phyloP scores from a whole-genome alignment of 2,797 vertebrate genomes.

The Muscicapa striata region DNA sequence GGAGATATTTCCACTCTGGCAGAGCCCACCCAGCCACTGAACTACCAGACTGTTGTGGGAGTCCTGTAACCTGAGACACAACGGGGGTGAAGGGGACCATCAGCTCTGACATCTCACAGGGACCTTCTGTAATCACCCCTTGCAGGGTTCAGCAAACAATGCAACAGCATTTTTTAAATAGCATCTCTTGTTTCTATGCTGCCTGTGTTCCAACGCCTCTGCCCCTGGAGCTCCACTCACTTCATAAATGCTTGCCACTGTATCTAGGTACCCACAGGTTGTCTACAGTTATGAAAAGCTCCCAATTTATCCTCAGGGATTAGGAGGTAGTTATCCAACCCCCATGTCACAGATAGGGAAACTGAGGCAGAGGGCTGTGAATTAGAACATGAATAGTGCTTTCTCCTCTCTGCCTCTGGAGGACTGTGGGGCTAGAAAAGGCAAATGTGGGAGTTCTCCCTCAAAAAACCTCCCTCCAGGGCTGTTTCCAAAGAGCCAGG shows the following conservation, averaged over 20 bases:
- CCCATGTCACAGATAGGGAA: background rate
- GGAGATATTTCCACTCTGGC: background rate
- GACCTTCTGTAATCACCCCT: background rate
- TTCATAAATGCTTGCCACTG: background rate
- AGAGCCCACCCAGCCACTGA: conserved; percentile 26
- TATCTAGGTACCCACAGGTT: background rate
- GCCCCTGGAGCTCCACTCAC: background rate
- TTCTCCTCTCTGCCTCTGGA: background rate
- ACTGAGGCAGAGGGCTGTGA: background rate
- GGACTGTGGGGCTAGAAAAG: background rate
- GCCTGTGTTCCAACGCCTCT: background rate
- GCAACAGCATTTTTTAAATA: background rate
- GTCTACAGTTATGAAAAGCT: background rate
- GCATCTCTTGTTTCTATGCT: background rate
- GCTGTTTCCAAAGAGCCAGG: background rate
- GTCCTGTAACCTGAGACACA: background rate
- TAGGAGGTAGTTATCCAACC: background rate
- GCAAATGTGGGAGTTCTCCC: background rate
- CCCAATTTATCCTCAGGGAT: background rate
- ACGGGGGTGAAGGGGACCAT: background rate
- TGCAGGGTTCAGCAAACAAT: background rate
- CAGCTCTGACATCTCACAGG: background rate
- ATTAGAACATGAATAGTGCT: background rate
- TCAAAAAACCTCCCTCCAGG: background rate
- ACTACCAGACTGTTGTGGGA: background rate